Evolutionary conservation across 2,113 vertebrate genomes (phyloP).

Genomic region (Tiliqua scincoides): DNA sequence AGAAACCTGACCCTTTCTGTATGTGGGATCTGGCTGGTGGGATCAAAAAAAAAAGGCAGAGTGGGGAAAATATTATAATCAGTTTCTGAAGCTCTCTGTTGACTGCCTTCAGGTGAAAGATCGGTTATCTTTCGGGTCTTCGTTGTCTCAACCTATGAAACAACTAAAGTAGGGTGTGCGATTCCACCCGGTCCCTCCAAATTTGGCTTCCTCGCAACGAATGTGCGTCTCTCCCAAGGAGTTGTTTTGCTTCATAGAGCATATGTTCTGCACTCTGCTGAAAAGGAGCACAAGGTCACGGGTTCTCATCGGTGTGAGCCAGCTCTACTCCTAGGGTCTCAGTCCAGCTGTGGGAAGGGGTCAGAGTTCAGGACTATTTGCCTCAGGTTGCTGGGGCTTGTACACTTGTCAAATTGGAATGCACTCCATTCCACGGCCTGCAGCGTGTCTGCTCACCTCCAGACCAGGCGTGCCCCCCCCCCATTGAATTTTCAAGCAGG

Average conservation of each 20-base stretch:
- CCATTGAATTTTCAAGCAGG: background rate
- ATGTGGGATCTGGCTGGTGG: too few relatives aligned
- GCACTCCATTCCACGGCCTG: background rate
- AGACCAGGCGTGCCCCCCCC: background rate
- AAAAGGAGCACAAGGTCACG: background rate
- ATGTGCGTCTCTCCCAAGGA: background rate
- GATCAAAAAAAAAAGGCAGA: background rate
- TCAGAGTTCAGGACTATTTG: background rate
- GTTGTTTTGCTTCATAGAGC: background rate
- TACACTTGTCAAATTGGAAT: background rate
- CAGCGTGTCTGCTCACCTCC: conserved; percentile 3
- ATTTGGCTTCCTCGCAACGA: background rate
- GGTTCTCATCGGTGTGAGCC: background rate
- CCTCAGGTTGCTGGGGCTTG: background rate
- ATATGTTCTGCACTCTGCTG: accelerated
- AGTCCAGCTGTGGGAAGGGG: conserved; percentile 1
- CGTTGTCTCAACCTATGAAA: background rate
- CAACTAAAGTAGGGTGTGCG: background rate
- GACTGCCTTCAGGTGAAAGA: background rate
- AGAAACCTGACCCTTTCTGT: too few relatives aligned
- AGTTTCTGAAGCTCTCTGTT: background rate
- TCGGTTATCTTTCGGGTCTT: too few relatives aligned
- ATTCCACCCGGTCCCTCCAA: too few relatives aligned
- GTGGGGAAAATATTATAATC: background rate
- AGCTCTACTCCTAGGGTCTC: background rate